These are phyloP conservation scores for Liposcelis brunnea DNA, from an alignment of 2,888 invertebrate genomes.

Conservation along the genomic window DNA sequence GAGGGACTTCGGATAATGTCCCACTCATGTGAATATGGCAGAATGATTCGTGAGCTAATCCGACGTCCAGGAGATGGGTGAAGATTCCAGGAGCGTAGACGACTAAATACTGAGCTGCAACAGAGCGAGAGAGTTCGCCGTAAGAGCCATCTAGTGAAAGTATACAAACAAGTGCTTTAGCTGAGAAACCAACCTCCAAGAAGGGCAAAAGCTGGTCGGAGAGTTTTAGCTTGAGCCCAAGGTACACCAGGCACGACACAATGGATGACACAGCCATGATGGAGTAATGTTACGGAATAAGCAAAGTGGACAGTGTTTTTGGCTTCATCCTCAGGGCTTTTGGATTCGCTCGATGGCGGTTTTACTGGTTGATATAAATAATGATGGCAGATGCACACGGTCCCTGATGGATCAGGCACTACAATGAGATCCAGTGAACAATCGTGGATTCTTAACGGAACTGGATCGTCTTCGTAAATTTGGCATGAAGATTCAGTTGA, in stretches of 20 bases:
- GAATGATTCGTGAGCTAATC: slow-evolving; percentile 65
- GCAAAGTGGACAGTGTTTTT: slow-evolving; percentile 59
- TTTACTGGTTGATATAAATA: slow-evolving; percentile 60
- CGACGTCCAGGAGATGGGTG: slow-evolving; percentile 70
- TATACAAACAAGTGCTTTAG: too few relatives aligned
- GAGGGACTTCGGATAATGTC: not conserved
- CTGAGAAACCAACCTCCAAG: slow-evolving; percentile 34
- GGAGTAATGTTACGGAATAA: slow-evolving; percentile 64
- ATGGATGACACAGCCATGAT: slow-evolving; percentile 69
- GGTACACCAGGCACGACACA: slow-evolving; percentile 66
- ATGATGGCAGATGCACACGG: slow-evolving; percentile 65
- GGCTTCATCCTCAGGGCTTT: slow-evolving; percentile 28
- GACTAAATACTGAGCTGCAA: slow-evolving; percentile 57
- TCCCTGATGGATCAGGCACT: slow-evolving; percentile 52
- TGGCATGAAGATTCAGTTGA: slow-evolving; percentile 30
- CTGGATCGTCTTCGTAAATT: slow-evolving; percentile 63
- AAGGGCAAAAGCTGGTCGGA: slow-evolving; percentile 59
- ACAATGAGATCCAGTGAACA: slow-evolving; percentile 65
- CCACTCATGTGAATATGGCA: slow-evolving; percentile 45
- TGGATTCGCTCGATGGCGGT: slow-evolving; percentile 31
- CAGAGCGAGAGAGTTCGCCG: too few relatives aligned
- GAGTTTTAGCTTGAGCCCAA: slow-evolving; percentile 56
- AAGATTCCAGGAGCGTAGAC: slow-evolving; percentile 72
- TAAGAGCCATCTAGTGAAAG: too few relatives aligned
- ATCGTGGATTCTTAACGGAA: slow-evolving; percentile 64